Conservation (phyloP, 2,888 invertebrate genomes). For the Drosophila algonquin region DNA sequence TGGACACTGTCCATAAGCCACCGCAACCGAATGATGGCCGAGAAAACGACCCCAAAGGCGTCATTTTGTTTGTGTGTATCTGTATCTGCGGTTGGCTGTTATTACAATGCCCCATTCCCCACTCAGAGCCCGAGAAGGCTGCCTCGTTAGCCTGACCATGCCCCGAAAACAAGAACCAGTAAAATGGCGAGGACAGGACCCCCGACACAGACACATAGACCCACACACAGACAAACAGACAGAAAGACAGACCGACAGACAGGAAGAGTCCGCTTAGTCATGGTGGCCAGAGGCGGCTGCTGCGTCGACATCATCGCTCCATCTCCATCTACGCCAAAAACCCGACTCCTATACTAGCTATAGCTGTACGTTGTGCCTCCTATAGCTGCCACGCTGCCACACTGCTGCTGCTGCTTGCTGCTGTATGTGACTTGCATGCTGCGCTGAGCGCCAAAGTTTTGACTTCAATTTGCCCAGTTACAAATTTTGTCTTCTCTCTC, state of each 20-base stretch:
- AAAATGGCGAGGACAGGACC: slow-evolving; percentile 6
- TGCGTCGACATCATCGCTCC: slow-evolving; percentile 18
- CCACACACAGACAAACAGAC: slow-evolving; percentile 14
- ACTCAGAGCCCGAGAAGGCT: slow-evolving; percentile 24
- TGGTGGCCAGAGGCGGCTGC: slow-evolving; percentile 53
- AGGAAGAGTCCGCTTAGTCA: slow-evolving; percentile 45
- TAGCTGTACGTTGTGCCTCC: background rate
- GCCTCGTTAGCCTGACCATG: slow-evolving; percentile 68
- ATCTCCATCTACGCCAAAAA: slow-evolving; percentile 30
- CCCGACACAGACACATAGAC: slow-evolving; percentile 11
- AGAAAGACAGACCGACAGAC: slow-evolving; percentile 9
- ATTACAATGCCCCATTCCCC: slow-evolving; percentile 37
- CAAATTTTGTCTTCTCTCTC: slow-evolving; percentile 48
- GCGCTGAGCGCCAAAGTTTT: slow-evolving; percentile 67
- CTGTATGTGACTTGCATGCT: slow-evolving; percentile 72
- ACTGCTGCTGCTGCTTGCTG: background rate
- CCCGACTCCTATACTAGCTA: background rate
- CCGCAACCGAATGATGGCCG: slow-evolving; percentile 42
- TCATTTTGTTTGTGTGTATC: slow-evolving; percentile 31
- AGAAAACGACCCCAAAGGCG: slow-evolving; percentile 47
- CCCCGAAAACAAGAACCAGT: slow-evolving; percentile 38
- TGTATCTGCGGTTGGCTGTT: slow-evolving; percentile 55
- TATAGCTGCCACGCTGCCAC: background rate
- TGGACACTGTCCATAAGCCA: slow-evolving; percentile 41
- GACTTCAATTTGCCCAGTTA: slow-evolving; percentile 71